Evolutionary conservation across 2,113 vertebrate genomes (phyloP).

Genomic region (Brachirus orientalis): DNA sequence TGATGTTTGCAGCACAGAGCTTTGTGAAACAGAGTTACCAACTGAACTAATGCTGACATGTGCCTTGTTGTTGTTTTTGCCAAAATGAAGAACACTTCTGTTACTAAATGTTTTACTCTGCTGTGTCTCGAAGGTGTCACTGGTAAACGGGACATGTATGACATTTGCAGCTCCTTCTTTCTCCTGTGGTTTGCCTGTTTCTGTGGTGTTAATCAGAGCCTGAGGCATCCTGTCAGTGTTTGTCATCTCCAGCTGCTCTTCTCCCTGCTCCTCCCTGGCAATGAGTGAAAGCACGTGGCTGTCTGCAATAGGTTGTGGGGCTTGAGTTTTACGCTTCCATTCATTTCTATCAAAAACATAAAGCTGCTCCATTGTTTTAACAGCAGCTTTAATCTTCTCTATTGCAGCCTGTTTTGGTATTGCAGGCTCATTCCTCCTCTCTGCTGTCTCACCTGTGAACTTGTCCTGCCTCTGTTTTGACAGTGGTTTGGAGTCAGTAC

Average conservation of each 20-base stretch:
- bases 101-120: constrained; percentile 65
- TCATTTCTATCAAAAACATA: constrained; percentile 92
- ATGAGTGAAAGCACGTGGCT: constrained; percentile 93
- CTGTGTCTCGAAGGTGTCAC: constrained; percentile 49
- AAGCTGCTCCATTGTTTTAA: constrained; percentile 96
- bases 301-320: constrained; percentile 83
- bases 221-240: constrained; percentile 19
- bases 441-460: constrained; percentile 55
- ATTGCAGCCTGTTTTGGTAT: constrained; percentile 86
- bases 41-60: constrained; percentile 44
- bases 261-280: constrained; percentile 81
- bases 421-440: constrained; percentile 78
- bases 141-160: constrained; percentile 55
- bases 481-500: constrained; percentile 81
- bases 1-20: constrained; percentile 34
- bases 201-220: background rate
- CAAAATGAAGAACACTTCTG: constrained; percentile 71
- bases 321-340: constrained; percentile 92
- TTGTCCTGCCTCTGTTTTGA: constrained; percentile 84
- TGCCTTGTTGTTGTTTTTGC: constrained; percentile 73
- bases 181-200: constrained; percentile 29
- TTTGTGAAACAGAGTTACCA: constrained; percentile 43
- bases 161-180: constrained; percentile 43
- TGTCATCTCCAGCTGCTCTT: constrained; percentile 48
- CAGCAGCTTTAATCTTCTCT: constrained; percentile 94